Evolutionary conservation across 2,797 vertebrate species (phyloP), one percentile per base, ranked within the genome.

Genomic region (Chelon auratus): DNA sequence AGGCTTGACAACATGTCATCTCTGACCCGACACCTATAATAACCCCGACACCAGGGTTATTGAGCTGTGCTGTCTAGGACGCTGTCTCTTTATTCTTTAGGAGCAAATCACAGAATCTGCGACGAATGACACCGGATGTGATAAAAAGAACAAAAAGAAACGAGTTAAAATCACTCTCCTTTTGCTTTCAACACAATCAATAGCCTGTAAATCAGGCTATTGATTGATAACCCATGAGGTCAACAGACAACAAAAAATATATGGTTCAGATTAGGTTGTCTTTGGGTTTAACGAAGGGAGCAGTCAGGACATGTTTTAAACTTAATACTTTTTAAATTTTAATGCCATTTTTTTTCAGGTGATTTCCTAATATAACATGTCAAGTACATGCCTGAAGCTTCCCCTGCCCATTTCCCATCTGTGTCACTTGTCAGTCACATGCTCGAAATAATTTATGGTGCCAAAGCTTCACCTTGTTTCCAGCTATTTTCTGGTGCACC

Each of bases 1-100:
- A 33, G 51, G 30, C 61, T 47, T 68, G 85, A 80, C 72, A 74
- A 70, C 65, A 63, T 83, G 75, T 81, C 86, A 82, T 82, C 72
- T 71, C 43, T 63, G 24, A 33, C 43, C 62, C 20, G 18, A 81
- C 77, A 87, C 71, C 40, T 78, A 69, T 76, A 76, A 85, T 68
- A 75, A 78, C 68, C 52, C 61, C 60, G 70, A 75, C 88, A 82
- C 67, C 81, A 74, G 68, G 68, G 62, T 57, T 55, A 43, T 18
- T 67, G 72, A 26, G 39, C 58, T 62, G 67, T 70, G 48, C 62
- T 1, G 50, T 62, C 53, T 12, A 39, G 20, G 75, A 75, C 45
- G 65, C 58, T 63, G 52, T 56, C 55, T 47, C 36, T 68, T 63
- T 71, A 47, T 76, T 78, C 55, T 79, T 73, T 65, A 64, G 42